Percentiles rank a stretch among this genome's conserved stretches.
Conservation (phyloP, 2,113 vertebrate species). For the Dermatemys mawii region DNA sequence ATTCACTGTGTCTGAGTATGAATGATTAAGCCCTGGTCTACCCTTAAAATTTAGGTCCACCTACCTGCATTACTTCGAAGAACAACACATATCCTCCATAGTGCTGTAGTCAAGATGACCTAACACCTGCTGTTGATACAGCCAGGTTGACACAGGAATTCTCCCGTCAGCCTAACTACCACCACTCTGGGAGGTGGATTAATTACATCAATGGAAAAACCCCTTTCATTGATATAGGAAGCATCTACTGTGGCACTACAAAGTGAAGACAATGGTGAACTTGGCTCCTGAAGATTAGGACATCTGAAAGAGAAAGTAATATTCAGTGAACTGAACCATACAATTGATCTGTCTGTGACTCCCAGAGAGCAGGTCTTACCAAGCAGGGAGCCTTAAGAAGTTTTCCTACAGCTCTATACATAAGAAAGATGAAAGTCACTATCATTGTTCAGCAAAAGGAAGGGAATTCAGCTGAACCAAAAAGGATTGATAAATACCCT, state of each 20-base stretch:
- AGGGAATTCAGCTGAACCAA: background rate
- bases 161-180: background rate
- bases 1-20: constrained; percentile 14
- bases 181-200: background rate
- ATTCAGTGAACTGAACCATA: background rate
- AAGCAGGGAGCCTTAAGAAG: background rate
- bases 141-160: background rate
- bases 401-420: background rate
- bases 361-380: background rate
- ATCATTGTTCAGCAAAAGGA: background rate
- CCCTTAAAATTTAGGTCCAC: background rate
- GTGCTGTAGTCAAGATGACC: background rate
- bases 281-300: background rate
- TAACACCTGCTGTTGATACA: background rate
- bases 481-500: background rate
- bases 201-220: background rate
- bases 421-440: background rate
- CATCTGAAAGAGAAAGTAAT: background rate
- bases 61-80: background rate
- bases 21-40: background rate
- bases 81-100: background rate
- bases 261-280: background rate
- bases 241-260: background rate
- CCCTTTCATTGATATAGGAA: background rate
- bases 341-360: background rate